Conservation (phyloP, 2,888 invertebrate species). For the Linyphia triangularis region DNA sequence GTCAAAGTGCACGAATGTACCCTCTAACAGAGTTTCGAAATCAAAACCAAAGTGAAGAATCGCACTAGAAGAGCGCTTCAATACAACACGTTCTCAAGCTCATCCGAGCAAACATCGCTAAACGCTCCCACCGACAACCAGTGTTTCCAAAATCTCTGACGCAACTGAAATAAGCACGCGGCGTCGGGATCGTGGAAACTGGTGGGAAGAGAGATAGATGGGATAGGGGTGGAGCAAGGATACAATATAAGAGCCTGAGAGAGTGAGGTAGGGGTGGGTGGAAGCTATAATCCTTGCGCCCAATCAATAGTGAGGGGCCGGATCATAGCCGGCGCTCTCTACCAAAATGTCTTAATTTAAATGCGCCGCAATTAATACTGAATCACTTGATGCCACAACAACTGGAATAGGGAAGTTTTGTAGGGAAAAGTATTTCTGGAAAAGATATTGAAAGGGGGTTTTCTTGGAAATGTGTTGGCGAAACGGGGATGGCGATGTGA, state of each 20-base stretch:
- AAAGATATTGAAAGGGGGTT: conserved; percentile 34
- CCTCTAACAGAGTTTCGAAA: background rate
- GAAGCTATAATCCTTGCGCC: conserved; percentile 71
- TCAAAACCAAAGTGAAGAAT: background rate
- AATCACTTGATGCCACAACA: conserved; percentile 71
- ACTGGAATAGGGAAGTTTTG: conserved; percentile 60
- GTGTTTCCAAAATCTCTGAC: conserved; percentile 58
- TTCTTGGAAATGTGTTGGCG: conserved; percentile 44
- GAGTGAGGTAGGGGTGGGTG: conserved; percentile 32
- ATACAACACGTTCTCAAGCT: conserved; percentile 9
- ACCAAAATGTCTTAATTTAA: conserved; percentile 75
- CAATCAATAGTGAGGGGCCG: conserved; percentile 74
- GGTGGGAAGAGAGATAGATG: background rate
- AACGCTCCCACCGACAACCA: conserved; percentile 24
- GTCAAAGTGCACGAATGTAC: background rate
- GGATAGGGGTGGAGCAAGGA: conserved; percentile 47
- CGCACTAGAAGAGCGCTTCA: background rate
- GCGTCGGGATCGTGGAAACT: conserved; percentile 20
- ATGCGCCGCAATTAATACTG: conserved; percentile 75
- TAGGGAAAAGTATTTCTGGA: background rate
- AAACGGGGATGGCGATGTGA: conserved; percentile 28
- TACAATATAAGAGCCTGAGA: conserved; percentile 61
- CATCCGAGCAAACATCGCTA: background rate
- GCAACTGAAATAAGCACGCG: conserved; percentile 70
- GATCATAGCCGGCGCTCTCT: conserved; percentile 59